Base-by-base conservation (phyloP, 2,888 invertebrate genomes). In the Peribatodes rhomboidaria region DNA sequence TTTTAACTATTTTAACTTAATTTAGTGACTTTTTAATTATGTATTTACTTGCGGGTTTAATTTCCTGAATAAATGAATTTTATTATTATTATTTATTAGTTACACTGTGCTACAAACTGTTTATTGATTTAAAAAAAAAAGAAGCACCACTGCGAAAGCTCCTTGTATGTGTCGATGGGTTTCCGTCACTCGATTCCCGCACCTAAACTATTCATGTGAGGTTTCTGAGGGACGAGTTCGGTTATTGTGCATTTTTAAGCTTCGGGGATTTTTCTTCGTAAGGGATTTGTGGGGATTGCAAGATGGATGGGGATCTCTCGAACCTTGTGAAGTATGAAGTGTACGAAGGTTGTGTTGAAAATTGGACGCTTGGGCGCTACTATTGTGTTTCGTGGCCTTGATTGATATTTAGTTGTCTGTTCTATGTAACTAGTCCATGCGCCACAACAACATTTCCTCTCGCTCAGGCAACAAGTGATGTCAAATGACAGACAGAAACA, bases 171-270 rank as follows among this genome's bases (percentile, higher is more conserved):
- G 53, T 63, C 65, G 58, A 63, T 59, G 57, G 57, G 54, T 27
- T 59, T 56, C 70, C 44, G 58, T 77, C 74, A 73, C 70, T 69
- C 63, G 70, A 68, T 71, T 72, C 71, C 66, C 58, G 57, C 22
- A 46, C 58, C 35, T 78, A 68, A 77, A 75, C 70, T 73, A 78
- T 78, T 75, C 72, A 78, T 69, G 70, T 37, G 61, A 56, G 62
- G 52, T 53, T 54, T 55, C 63, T 57, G 55, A 60, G 67, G 70
- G 69, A 68, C 60, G 67, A 67, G 69, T 69, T 60, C 65, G 50
- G 58, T 53, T 71, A 68, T 67, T 65, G 69, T 71, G 68, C 67
- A 70, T 72, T 69, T 70, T 64, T 65, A 54, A 67, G 53, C 57
- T 49, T 61, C 39, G 13, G 31, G 62, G 47, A 55, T 44, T 35